Base-by-base conservation (phyloP, 2,113 vertebrate genomes). In the Zootoca vivipara region DNA sequence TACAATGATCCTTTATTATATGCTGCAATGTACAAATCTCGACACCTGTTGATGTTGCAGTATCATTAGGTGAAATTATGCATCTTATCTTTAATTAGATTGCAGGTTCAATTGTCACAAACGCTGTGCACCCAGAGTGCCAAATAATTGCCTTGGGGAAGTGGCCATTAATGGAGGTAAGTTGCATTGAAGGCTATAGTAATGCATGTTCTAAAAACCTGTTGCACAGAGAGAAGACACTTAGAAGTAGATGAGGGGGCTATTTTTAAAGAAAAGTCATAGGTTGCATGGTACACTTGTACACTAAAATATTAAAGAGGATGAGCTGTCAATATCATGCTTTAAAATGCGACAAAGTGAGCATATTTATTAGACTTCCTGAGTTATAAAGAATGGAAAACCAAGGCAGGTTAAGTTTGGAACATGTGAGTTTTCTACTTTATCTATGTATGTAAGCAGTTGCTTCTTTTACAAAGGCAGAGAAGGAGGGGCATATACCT, bases 61-160 rank as follows among this genome's bases (percentile, higher is more conserved):
- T 90, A 6, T 40, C 42, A 24, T 4, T 64, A 81, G 86, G 80
- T 74, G 83, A 86, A 86, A 4, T 56, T 7, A 2, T 78, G 0
- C 91, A 64, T 22, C 7, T 93, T 95, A 85, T 83, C 3, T 87
- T 82, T 13, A 78, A 91, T 82, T 94, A 99, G 98, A 99, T 93
- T 99, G 99, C 96, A 98, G 97, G 92, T 99, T 99, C 94, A 99
- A 99, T 92, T 99, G 99, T 93, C 99, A 99, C 89, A 99, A 99
- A 94, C 98, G 99, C 85, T 99, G 99, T 96, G 98, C 98, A 82
- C 95, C 98, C 1, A 99, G 99, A 97, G 98, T 99, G 90, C 98
- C 98, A 85, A 99, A 99, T 97, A 98, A 99, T 97, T 99, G 99
- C 90, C 97, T 99, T 74, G 99, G 99, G 38, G 99, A 99, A 95